Conservation (phyloP, 2,797 vertebrate genomes). For the Sarcoramphus papa region DNA sequence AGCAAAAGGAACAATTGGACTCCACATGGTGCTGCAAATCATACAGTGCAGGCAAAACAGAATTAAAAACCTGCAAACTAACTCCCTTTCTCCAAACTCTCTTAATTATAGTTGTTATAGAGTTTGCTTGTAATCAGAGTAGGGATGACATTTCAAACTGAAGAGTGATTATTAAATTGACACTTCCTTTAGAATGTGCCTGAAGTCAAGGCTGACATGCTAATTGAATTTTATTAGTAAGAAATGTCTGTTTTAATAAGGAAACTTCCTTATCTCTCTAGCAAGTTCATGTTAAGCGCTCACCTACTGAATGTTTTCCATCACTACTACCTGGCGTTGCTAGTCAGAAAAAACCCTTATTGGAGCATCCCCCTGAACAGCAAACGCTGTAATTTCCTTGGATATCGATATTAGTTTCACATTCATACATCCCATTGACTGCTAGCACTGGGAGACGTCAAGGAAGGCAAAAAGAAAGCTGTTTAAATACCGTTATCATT, state of each 20-base stretch:
- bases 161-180: conserved; percentile 39
- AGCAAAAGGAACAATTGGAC: neutral
- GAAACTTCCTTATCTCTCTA: conserved; percentile 12
- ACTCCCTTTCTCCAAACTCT: conserved; percentile 11
- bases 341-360: neutral
- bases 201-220: conserved; percentile 34
- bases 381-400: neutral
- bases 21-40: neutral
- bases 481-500: neutral
- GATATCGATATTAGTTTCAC: neutral
- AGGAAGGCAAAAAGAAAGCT: neutral
- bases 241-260: conserved; percentile 20
- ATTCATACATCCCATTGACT: neutral
- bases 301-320: neutral
- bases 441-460: neutral
- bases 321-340: neutral
- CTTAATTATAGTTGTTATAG: conserved; percentile 16
- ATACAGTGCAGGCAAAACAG: neutral
- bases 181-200: conserved; percentile 39
- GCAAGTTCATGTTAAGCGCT: conserved; percentile 6
- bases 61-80: neutral
- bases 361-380: neutral
- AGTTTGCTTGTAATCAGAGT: conserved; percentile 45
- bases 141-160: conserved; percentile 32
- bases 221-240: conserved; percentile 42